These are phyloP conservation scores for Pemphredon lugubris DNA, from an alignment of 2,888 invertebrate genomes.

Conservation along the genomic window DNA sequence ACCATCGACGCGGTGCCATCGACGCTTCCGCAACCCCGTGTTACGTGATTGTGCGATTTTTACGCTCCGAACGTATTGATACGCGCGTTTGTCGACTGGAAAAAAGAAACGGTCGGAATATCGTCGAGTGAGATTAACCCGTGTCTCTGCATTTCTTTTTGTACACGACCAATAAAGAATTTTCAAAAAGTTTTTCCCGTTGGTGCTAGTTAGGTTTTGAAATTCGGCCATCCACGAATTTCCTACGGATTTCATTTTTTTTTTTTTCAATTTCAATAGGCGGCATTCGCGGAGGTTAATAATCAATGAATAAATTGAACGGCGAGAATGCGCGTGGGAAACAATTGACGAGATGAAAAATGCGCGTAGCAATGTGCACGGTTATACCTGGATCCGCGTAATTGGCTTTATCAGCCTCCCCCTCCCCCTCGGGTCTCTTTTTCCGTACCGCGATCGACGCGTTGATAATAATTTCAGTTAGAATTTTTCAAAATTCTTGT, in stretches of 20 bases:
- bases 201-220: no score
- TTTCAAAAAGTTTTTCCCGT: no score
- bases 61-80: conserved; percentile 9
- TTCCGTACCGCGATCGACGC: not conserved
- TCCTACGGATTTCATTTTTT: no score
- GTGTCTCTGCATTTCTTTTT: no score
- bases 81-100: conserved; percentile 5
- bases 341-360: not conserved
- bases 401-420: conserved; percentile 40
- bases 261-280: no score
- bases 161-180: no score
- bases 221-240: no score
- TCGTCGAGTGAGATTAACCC: not conserved
- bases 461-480: conserved; percentile 43
- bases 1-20: conserved; percentile 12
- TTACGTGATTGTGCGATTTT: conserved; percentile 12
- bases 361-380: conserved; percentile 31
- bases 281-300: no score
- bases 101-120: conserved; percentile 13
- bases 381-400: conserved; percentile 29
- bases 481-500: conserved; percentile 45
- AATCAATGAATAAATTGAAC: not conserved
- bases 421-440: conserved; percentile 6
- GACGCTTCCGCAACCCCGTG: not conserved
- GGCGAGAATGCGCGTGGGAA: not conserved